A percentile compares a stretch with the other conserved stretches of the same genome.
phyloP scores from a whole-genome alignment of 2,888 invertebrate genomes.

The Girardia tigrina region DNA sequence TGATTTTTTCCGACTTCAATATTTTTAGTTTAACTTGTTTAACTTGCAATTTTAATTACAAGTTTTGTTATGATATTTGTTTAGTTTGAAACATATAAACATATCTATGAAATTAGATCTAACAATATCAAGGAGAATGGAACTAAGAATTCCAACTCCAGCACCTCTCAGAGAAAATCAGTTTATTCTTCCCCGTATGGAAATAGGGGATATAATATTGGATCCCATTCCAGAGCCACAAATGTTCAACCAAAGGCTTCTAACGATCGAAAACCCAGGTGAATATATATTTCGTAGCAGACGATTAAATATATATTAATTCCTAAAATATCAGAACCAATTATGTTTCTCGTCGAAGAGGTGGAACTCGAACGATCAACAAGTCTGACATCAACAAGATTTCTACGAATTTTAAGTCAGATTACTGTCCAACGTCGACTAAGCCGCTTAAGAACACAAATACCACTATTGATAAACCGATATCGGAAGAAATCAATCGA shows the following conservation, averaged over 20 bases:
- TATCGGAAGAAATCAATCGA: neutral
- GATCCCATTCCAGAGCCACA: neutral
- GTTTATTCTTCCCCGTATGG: slow-evolving; percentile 1
- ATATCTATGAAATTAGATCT: too few relatives aligned
- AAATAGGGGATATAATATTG: neutral
- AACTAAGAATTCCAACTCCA: neutral
- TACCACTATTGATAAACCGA: neutral
- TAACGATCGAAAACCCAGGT: slow-evolving; percentile 3
- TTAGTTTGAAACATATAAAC: too few relatives aligned
- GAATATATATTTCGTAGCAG: too few relatives aligned
- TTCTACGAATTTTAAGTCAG: neutral
- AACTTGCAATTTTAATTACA: too few relatives aligned
- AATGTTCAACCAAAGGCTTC: neutral
- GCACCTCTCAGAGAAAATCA: neutral
- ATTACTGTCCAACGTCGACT: neutral
- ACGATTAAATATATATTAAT: neutral
- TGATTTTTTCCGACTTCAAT: too few relatives aligned
- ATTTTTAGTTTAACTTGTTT: too few relatives aligned
- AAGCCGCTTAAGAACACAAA: neutral
- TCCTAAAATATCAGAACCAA: neutral
- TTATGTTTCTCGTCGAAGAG: neutral
- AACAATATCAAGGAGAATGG: neutral
- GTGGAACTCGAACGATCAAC: slow-evolving; percentile 5
- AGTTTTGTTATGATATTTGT: too few relatives aligned
- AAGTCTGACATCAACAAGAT: slow-evolving; percentile 16